phyloP scores from a whole-genome alignment of 2,888 invertebrate species.

The Drosophila cracens region DNA sequence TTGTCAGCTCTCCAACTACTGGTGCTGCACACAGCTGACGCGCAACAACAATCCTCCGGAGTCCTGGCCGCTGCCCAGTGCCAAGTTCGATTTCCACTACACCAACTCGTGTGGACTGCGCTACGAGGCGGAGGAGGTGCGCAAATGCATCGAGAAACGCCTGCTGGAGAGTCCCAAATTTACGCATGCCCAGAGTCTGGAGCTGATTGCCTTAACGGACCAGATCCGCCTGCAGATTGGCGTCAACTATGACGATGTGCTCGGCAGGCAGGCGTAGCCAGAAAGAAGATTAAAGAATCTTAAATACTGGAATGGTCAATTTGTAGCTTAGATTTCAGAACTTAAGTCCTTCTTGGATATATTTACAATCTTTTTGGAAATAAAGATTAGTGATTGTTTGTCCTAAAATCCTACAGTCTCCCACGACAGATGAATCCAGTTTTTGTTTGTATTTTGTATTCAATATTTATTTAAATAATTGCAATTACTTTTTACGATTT shows the following conservation, averaged over 20 bases:
- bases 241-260: constrained; percentile 86
- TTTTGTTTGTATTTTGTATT: constrained; percentile 56
- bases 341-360: neutral
- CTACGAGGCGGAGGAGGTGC: constrained; percentile 91
- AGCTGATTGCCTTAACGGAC: constrained; percentile 89
- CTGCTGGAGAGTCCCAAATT: constrained; percentile 89
- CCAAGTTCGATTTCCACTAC: constrained; percentile 87
- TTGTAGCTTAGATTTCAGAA: neutral
- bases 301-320: neutral
- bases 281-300: neutral
- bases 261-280: constrained; percentile 10
- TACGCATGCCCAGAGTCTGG: constrained; percentile 88
- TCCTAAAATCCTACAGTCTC: constrained; percentile 7
- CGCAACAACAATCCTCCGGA: constrained; percentile 87
- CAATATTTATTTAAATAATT: constrained; percentile 79
- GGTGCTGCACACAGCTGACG: constrained; percentile 85
- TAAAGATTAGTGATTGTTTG: no score
- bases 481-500: constrained; percentile 61
- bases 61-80: constrained; percentile 87
- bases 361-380: neutral
- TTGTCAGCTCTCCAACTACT: constrained; percentile 85
- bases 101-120: constrained; percentile 90
- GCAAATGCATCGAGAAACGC: constrained; percentile 89
- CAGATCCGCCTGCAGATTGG: constrained; percentile 89
- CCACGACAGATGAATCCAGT: neutral